Evolutionary conservation across 2,888 invertebrate genomes (phyloP).

Genomic region (Frankliniella intonsa): DNA sequence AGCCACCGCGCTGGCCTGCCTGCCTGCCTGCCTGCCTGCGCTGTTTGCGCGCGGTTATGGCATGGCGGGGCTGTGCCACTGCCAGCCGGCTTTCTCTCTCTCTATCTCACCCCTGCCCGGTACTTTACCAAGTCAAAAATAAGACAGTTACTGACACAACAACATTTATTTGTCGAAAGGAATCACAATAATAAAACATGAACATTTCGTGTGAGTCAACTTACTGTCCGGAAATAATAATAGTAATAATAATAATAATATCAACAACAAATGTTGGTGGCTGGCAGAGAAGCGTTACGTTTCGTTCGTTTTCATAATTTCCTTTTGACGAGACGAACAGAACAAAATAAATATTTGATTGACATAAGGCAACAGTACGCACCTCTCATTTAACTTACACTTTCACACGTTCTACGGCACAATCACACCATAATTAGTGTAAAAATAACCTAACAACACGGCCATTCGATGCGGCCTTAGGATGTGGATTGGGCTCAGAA

Average conservation of each 20-base stretch:
- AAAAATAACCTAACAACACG: not conserved
- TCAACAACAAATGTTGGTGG: not conserved
- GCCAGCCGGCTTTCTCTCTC: not conserved
- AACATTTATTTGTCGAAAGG: conserved; percentile 1
- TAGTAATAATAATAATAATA: no score
- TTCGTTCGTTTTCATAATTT: not conserved
- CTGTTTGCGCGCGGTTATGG: not conserved
- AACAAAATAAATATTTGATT: not conserved
- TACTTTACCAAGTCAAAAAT: not conserved
- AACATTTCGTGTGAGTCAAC: not conserved
- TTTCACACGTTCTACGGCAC: not conserved
- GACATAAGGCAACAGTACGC: not conserved
- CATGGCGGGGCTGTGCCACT: no score
- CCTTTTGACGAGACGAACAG: not conserved
- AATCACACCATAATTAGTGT: not conserved
- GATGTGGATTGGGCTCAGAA: conserved; percentile 24
- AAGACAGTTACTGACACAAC: not conserved
- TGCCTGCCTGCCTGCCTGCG: not conserved
- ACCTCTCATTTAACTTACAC: not conserved
- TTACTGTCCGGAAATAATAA: no score
- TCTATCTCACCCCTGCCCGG: no score
- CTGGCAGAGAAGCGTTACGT: not conserved
- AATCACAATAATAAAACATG: not conserved
- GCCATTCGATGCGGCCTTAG: not conserved
- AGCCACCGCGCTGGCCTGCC: no score